Conservation (phyloP, 2,888 invertebrate genomes). For the Drosophila birchii region DNA sequence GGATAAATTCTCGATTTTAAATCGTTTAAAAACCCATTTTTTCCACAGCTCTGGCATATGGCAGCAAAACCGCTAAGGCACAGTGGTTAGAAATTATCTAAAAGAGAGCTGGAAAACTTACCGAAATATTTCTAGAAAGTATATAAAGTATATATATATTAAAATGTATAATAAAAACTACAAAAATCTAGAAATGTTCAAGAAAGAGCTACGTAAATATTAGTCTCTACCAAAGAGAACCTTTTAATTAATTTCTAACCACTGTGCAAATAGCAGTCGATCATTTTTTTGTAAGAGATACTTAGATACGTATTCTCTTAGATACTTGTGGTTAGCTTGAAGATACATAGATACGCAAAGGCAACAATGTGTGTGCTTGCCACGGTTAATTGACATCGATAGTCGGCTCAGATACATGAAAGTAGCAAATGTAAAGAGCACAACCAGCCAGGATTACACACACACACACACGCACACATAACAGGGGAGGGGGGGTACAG, state of each 20-base stretch:
- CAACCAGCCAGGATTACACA: slow-evolving; percentile 39
- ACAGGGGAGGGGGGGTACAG: background rate
- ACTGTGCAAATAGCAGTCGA: slow-evolving; percentile 20
- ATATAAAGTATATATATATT: background rate
- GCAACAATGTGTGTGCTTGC: slow-evolving; percentile 63
- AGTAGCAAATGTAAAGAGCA: slow-evolving; percentile 18
- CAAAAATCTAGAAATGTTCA: background rate
- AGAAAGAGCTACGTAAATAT: background rate
- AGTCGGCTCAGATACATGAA: slow-evolving; percentile 33
- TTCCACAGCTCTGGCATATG: slow-evolving; percentile 9
- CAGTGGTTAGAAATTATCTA: slow-evolving; percentile 9
- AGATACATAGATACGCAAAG: slow-evolving; percentile 35
- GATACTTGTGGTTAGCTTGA: background rate
- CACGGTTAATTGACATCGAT: slow-evolving; percentile 66
- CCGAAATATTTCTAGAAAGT: background rate
- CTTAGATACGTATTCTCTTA: background rate
- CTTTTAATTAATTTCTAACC: background rate
- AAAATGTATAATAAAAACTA: background rate
- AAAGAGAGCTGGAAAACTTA: background rate
- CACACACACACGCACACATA: background rate
- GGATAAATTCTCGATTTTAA: background rate
- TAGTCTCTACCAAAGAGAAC: too few relatives aligned
- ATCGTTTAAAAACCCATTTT: background rate
- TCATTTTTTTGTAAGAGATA: background rate
- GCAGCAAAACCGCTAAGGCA: slow-evolving; percentile 24